Evolutionary conservation across 2,113 vertebrate species (phyloP).

Genomic region (Hyaena hyaena): DNA sequence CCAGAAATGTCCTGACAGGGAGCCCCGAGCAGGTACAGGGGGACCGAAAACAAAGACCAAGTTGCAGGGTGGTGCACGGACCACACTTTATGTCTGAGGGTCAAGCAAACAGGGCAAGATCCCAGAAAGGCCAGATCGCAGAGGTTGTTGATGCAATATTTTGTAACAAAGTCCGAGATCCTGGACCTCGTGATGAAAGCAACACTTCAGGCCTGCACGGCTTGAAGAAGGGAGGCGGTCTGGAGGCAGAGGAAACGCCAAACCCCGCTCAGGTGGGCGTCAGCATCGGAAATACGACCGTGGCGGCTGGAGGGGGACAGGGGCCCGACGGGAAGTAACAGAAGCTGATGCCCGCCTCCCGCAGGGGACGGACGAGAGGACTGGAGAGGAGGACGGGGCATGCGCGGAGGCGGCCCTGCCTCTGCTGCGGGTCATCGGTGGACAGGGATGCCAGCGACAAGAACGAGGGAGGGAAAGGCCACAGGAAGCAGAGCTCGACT

Average conservation of each 20-base stretch:
- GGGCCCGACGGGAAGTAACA: not conserved
- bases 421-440: not conserved
- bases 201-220: not conserved
- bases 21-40: not conserved
- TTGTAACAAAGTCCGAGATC: too few species aligned
- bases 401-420: not conserved
- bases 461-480: not conserved
- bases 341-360: too few species aligned
- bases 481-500: not conserved
- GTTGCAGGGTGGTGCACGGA: too few species aligned
- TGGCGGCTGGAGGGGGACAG: not conserved
- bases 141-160: not conserved
- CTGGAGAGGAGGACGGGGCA: accelerated
- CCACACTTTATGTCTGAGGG: not conserved
- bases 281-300: not conserved
- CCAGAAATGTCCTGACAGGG: not conserved
- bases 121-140: not conserved
- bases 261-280: not conserved
- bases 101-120: not conserved
- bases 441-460: not conserved
- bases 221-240: not conserved
- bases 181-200: not conserved
- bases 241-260: not conserved
- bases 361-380: not conserved
- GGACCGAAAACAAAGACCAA: not conserved